Percentiles rank a stretch among this genome's conserved stretches.
Evolutionary conservation across 2,113 vertebrate species (phyloP).

Genomic region (Synchiropus splendidus): DNA sequence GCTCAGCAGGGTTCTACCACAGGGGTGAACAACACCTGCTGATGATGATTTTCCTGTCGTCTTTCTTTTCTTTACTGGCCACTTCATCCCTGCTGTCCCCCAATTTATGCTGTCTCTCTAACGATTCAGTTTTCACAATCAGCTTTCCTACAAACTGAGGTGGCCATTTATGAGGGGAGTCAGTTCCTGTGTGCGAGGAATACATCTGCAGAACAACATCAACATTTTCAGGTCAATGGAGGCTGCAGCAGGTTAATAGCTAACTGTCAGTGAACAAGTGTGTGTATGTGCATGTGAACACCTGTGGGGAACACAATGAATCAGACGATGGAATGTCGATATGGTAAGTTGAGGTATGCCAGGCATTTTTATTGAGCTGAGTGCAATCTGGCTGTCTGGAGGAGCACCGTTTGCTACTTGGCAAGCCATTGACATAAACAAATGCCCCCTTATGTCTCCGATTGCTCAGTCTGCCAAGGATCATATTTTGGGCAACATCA

Average conservation of each 20-base stretch:
- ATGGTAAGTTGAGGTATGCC: slow-evolving; percentile 39
- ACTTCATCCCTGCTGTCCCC: neutral
- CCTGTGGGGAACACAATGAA: slow-evolving; percentile 35
- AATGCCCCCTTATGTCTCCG: too few species aligned
- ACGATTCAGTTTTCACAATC: slow-evolving; percentile 17
- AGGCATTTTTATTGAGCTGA: slow-evolving; percentile 42
- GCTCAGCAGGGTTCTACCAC: slow-evolving; percentile 83
- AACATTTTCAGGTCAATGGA: slow-evolving; percentile 5
- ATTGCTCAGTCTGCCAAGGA: too few species aligned
- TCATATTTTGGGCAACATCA: too few species aligned
- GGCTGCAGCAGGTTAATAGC: too few species aligned
- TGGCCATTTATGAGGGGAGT: too few species aligned
- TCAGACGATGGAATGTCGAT: slow-evolving; percentile 48
- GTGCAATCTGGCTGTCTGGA: slow-evolving; percentile 43
- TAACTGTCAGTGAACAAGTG: too few species aligned
- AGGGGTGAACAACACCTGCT: slow-evolving; percentile 83
- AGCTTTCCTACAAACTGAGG: too few species aligned
- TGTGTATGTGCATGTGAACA: slow-evolving; percentile 18
- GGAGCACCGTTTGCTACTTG: too few species aligned
- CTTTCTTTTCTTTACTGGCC: slow-evolving; percentile 13
- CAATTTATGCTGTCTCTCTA: neutral
- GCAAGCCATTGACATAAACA: too few species aligned
- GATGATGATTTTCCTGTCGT: slow-evolving; percentile 68
- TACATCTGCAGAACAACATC: neutral
- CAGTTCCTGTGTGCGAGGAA: neutral